A percentile compares a stretch with the other conserved stretches of the same genome.
Conservation (phyloP, 2,888 invertebrate species). For the Eugnorisma glareosa region DNA sequence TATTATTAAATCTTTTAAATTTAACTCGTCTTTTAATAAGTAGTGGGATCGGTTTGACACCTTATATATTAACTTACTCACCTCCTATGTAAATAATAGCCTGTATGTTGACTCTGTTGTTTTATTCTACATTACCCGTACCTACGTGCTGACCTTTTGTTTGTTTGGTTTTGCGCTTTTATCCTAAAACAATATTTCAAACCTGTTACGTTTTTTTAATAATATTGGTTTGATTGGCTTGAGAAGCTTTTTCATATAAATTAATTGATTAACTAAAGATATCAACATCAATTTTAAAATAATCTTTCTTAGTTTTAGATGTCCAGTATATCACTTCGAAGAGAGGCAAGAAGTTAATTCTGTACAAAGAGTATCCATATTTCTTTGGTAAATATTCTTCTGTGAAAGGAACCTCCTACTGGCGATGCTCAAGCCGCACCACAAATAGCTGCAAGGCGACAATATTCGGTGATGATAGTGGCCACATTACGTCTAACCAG, state of each 20-base stretch:
- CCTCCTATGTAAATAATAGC: no score
- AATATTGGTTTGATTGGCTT: not conserved
- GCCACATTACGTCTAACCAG: not conserved
- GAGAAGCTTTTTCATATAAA: not conserved
- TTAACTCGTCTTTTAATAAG: no score
- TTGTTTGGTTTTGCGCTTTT: no score
- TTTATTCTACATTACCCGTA: no score
- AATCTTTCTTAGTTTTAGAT: not conserved
- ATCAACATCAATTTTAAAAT: not conserved
- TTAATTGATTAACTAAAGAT: not conserved
- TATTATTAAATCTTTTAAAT: no score
- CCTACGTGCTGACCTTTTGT: no score
- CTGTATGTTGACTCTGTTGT: no score
- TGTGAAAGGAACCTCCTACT: not conserved
- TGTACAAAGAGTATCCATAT: conserved; percentile 12
- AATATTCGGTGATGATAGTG: conserved; percentile 14
- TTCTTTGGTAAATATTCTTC: not conserved
- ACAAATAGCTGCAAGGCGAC: conserved; percentile 30
- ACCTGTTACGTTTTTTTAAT: no score
- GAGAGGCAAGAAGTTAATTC: conserved; percentile 10
- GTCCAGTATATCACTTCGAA: not conserved
- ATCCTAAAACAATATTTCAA: no score
- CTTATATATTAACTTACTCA: no score
- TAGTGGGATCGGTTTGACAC: no score
- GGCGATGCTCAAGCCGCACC: conserved; percentile 22